Evolutionary conservation across 2,888 invertebrate genomes (phyloP).

Genomic region (Branchipolynoe longqiensis): DNA sequence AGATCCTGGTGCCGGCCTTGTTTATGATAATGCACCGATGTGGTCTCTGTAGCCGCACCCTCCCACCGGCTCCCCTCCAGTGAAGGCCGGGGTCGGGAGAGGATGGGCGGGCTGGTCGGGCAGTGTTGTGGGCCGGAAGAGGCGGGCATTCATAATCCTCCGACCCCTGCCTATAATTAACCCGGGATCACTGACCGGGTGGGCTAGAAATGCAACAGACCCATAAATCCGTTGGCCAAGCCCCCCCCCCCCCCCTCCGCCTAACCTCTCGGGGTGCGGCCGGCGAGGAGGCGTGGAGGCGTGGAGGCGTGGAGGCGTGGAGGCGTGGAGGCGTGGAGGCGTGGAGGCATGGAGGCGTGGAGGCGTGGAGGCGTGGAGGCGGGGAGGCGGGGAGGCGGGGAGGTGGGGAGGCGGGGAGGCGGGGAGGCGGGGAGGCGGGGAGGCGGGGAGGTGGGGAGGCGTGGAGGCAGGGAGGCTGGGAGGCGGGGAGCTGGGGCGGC

Average conservation of each 20-base stretch:
- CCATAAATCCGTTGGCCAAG: constrained; percentile 39
- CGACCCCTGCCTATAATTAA: constrained; percentile 42
- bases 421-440: not conserved
- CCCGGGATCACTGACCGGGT: constrained; percentile 34
- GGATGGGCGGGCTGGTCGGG: not conserved
- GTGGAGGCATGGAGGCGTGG: not conserved
- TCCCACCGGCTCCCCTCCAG: not conserved
- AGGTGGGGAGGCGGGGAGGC: not conserved
- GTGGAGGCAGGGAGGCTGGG: no score
- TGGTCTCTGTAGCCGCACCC: constrained; percentile 38
- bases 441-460: not conserved
- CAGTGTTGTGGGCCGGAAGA: not conserved
- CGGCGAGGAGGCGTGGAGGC: not conserved
- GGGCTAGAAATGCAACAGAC: constrained; percentile 32
- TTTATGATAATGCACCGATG: constrained; percentile 35
- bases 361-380: not conserved
- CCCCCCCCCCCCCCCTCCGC: no score
- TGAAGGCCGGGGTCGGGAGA: not conserved
- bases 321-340: constrained; percentile 1
- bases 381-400: not conserved
- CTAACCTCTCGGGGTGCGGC: no score
- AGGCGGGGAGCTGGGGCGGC: not conserved
- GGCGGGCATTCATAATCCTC: constrained; percentile 23
- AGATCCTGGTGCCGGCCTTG: not conserved
- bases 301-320: not conserved